Conservation (phyloP, 2,888 invertebrate species). For the Ormyrus nitidulus region DNA sequence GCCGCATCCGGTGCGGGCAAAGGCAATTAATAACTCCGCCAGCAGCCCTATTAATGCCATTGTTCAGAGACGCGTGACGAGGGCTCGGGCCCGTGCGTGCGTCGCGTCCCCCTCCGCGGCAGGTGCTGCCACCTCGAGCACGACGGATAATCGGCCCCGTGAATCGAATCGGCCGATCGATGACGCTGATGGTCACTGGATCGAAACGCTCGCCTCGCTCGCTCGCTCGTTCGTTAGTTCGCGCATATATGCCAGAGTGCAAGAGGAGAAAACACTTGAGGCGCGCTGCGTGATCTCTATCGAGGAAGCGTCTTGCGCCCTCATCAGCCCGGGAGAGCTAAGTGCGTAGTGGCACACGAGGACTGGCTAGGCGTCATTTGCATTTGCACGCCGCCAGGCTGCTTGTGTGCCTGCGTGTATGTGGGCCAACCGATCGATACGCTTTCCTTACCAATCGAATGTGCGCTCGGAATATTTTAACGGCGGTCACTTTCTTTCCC, state of each 20-base stretch:
- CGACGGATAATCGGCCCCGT: slow-evolving; percentile 64
- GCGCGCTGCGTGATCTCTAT: slow-evolving; percentile 47
- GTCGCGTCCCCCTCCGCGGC: slow-evolving; percentile 59
- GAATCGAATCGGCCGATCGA: slow-evolving; percentile 62
- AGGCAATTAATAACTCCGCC: slow-evolving; percentile 75
- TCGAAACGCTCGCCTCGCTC: slow-evolving; percentile 62
- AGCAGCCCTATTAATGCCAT: slow-evolving; percentile 73
- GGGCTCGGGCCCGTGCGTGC: slow-evolving; percentile 57
- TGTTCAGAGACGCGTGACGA: slow-evolving; percentile 75
- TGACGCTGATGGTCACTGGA: slow-evolving; percentile 59
- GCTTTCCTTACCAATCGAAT: slow-evolving; percentile 49
- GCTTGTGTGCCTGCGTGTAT: slow-evolving; percentile 10
- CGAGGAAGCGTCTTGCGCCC: slow-evolving; percentile 53
- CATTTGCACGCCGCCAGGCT: slow-evolving; percentile 32
- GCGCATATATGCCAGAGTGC: slow-evolving; percentile 21
- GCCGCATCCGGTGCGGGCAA: slow-evolving; percentile 73
- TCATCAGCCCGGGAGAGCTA: slow-evolving; percentile 42
- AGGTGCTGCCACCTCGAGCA: slow-evolving; percentile 69
- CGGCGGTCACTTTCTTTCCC: background rate
- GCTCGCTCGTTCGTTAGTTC: slow-evolving; percentile 41
- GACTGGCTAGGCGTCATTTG: slow-evolving; percentile 43
- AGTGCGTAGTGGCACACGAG: slow-evolving; percentile 52
- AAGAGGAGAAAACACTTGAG: background rate
- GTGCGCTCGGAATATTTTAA: slow-evolving; percentile 31
- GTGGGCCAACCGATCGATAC: slow-evolving; percentile 51